Base-by-base conservation (phyloP, 2,113 vertebrate genomes). In the Naja naja region DNA sequence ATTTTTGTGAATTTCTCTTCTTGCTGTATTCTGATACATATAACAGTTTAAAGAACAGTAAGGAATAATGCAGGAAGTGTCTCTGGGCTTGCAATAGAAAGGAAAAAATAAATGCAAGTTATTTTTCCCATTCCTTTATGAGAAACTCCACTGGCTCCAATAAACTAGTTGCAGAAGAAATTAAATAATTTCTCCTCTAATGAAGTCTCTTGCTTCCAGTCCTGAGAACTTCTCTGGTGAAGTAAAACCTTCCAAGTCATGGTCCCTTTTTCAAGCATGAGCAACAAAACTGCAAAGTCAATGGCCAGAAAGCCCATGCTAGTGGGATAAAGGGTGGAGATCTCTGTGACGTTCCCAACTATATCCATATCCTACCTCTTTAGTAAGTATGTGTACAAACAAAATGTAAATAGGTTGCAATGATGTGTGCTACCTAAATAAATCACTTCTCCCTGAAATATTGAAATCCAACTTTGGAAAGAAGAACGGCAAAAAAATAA, bases 391-490 rank as follows among this genome's bases (percentile, higher is more conserved):
- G 3, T 49, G 22, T 7, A 3, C 25, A 22, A n/a, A 27, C 49
- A 89, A 18, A 20, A 34, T 92, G 87, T 92, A 47, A 85, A 43
- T 85, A 18, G 5, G 2, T 55, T 89, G 43, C 11, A 34, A 25
- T 85, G 85, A 60, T 22, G 5, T 87, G 34, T 86, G 88, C 47
- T 74, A 27, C 34, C 58, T 55, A 25, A 52, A 39, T 88, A n/a
- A 88, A 85, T 60, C 12, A 85, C 22, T 49, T 11, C 12, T 43
- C 58, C 20, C 43, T 60, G 52, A 90, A 93, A 89, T 58, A 93
- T 14, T 58, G 54, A 85, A 90, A 93, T 90, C 34, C 45, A 90
- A 86, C 10, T 85, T 93, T 58, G 60, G 47, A 54, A 86, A 89
- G 69, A 52, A 90, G 22, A 25, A 89, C 60, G 54, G 30, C 43